Evolutionary conservation across 2,797 vertebrate species (phyloP).

Genomic region (Acrocephalus scirpaceus): DNA sequence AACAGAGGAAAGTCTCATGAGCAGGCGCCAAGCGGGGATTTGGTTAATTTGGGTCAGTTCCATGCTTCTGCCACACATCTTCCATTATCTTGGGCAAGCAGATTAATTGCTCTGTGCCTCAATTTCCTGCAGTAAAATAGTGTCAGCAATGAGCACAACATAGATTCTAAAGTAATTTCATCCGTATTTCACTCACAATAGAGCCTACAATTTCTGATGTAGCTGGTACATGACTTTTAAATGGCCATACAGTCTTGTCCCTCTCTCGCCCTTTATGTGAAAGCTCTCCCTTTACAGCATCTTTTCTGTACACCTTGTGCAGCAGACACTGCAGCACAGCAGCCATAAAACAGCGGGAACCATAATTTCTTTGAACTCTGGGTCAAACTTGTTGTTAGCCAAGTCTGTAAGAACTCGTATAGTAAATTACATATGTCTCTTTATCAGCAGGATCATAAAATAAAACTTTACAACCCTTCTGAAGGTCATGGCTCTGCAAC

Average conservation of each 20-base stretch:
- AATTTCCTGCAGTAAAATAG: background rate
- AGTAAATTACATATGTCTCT: conserved; percentile 45
- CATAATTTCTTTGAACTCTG: conserved; percentile 57
- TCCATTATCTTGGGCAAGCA: background rate
- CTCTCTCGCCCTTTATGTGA: background rate
- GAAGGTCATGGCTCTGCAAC: conserved; percentile 39
- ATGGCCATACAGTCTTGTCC: background rate
- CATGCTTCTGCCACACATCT: background rate
- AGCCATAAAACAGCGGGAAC: conserved; percentile 40
- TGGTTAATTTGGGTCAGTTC: background rate
- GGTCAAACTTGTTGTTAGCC: conserved; percentile 58
- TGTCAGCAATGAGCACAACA: background rate
- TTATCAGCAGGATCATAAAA: conserved; percentile 53
- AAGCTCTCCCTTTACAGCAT: background rate
- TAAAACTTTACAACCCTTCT: conserved; percentile 47
- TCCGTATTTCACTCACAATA: background rate
- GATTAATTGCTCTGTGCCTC: background rate
- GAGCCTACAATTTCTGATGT: background rate
- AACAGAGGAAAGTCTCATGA: background rate
- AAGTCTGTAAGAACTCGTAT: conserved; percentile 5
- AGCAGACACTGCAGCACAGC: background rate
- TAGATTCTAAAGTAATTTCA: background rate
- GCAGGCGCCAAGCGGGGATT: background rate
- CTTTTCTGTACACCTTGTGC: background rate
- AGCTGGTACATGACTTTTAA: background rate